Conservation (phyloP, 2,797 vertebrate species). For the Scolopax bukidnonensis region DNA sequence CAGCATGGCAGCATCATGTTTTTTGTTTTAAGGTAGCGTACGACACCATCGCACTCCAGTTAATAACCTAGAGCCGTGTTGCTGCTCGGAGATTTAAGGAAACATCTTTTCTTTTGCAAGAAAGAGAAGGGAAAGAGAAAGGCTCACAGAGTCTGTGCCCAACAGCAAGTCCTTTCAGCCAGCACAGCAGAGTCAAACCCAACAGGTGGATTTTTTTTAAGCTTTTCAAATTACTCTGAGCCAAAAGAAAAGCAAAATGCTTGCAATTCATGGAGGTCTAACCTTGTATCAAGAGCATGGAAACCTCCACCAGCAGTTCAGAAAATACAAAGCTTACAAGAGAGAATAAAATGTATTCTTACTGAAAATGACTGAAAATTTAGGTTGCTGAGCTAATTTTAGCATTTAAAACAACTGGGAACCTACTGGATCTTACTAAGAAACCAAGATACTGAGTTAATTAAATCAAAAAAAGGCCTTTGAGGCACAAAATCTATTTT, state of each 20-base stretch:
- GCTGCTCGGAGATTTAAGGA: neutral
- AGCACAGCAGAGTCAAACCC: neutral
- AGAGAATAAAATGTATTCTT: neutral
- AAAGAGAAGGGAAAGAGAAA: too few relatives aligned
- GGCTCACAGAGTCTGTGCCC: rapidly evolving
- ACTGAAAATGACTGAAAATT: neutral
- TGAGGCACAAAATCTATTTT: neutral
- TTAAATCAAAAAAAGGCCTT: neutral
- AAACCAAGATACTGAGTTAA: neutral
- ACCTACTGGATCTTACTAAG: neutral
- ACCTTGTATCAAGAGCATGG: neutral
- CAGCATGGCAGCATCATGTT: slow-evolving; percentile 20
- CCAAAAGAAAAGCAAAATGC: neutral
- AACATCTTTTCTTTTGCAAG: neutral
- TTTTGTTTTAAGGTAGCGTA: slow-evolving; percentile 60
- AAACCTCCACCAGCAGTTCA: neutral
- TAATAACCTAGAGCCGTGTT: neutral
- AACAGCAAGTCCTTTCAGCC: neutral
- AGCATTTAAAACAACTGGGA: neutral
- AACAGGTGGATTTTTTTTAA: neutral
- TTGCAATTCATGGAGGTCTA: neutral
- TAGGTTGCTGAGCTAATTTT: neutral
- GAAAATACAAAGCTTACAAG: neutral
- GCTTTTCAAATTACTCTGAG: neutral
- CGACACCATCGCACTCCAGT: neutral